Base-by-base conservation (phyloP, 2,888 invertebrate genomes). In the Azorinus chamasolen region DNA sequence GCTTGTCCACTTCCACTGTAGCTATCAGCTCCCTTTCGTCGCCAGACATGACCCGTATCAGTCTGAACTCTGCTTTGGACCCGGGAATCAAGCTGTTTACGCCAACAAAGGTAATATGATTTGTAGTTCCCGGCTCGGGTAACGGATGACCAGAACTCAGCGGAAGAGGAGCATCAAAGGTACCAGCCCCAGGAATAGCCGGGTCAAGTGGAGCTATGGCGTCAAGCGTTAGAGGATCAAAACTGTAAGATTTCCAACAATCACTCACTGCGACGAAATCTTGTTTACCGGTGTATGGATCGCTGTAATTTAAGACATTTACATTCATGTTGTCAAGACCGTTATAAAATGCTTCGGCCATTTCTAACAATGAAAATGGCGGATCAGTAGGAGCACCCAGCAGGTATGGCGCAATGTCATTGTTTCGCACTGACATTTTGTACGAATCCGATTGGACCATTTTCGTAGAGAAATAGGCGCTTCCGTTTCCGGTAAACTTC, bases 101-200 rank as follows among this genome's bases (percentile, higher is more conserved):
- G 3, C 87, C 83, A 27, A 88, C 63, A 74, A 86, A 88, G 12
- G 82, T 87, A n/a, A 91, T 63, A 51, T 82, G 82, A 39, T 84
- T 79, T 0, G 71, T 51, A 1, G 87, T 87, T 10, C 86, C 85
- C 6, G 76, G 69, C 66, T 90, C 90, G n/a, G 84, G 86, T 18
- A 91, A 72, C n/a, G 90, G 90, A 68, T 91, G 91, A 10, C 91
- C 84, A 5, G 91, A 64, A 24, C 61, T 63, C 0, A 83, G 24
- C 5, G 59, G 53, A 14, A 58, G 53, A 16, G 64, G 37, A 5
- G 53, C 61, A 14, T 64, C 64, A 16, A 59, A 61, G 1, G 16
- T n/a, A 3, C 27, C 41, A 10, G 53, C 53, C 14, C 58, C 71
- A 4, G 71, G 64, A 18, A 84, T 57, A 10, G 25, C 51, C 0